These are phyloP conservation scores for Mercenaria mercenaria DNA, from an alignment of 1,140 invertebrate genomes.

Conservation along the genomic window DNA sequence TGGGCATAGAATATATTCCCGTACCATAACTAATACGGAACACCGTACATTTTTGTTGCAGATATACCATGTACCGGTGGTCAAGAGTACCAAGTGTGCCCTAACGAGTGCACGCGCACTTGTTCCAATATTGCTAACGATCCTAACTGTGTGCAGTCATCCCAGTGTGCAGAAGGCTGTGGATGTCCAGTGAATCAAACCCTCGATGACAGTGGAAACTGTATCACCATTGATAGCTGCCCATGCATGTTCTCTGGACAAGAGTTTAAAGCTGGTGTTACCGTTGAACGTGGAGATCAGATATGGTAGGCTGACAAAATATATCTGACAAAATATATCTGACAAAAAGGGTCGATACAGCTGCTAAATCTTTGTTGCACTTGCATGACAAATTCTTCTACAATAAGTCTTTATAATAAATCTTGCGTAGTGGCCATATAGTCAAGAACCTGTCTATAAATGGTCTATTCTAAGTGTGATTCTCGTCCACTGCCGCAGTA, in stretches of 20 bases:
- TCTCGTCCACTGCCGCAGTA: too few relatives aligned
- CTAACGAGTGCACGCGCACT: constrained; percentile 91
- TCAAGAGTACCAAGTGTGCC: constrained; percentile 93
- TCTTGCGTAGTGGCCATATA: too few relatives aligned
- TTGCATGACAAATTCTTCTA: too few relatives aligned
- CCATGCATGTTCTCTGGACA: constrained; percentile 91
- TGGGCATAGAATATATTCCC: too few relatives aligned
- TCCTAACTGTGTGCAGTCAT: constrained; percentile 87
- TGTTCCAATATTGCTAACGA: constrained; percentile 89
- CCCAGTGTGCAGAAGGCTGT: constrained; percentile 94
- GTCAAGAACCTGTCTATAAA: too few relatives aligned
- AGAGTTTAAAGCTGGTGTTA: constrained; percentile 91
- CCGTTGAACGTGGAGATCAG: constrained; percentile 86
- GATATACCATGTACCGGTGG: constrained; percentile 89
- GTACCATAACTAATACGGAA: too few relatives aligned
- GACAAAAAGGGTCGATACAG: not conserved
- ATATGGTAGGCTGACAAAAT: constrained; percentile 88
- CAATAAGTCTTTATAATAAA: too few relatives aligned
- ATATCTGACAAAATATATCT: not conserved
- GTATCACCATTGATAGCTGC: constrained; percentile 92
- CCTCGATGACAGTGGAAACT: constrained; percentile 90
- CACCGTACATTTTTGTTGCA: too few relatives aligned
- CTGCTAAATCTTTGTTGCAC: too few relatives aligned
- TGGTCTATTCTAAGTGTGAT: too few relatives aligned
- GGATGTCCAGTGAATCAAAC: constrained; percentile 93